phyloP scores from a whole-genome alignment of 1,140 invertebrate species.

The Zaprionus ghesquierei region DNA sequence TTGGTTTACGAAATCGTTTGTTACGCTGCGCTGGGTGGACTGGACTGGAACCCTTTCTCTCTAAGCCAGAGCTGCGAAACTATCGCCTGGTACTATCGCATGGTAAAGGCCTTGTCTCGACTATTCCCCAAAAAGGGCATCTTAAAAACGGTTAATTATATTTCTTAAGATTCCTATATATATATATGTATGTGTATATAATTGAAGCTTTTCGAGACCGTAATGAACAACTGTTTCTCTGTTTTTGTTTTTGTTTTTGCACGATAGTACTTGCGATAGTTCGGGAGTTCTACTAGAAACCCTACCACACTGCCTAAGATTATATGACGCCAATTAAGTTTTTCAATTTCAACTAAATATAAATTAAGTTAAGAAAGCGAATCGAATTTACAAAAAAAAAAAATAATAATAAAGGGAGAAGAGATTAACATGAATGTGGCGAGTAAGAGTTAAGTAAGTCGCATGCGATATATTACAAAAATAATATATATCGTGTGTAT shows the following conservation, averaged over 20 bases:
- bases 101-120: background rate
- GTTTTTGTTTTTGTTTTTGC: background rate
- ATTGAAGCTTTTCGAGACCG: background rate
- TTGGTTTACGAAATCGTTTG: slow-evolving; percentile 45
- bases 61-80: background rate
- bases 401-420: background rate
- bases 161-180: background rate
- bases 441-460: slow-evolving; percentile 36
- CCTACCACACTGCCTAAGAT: slow-evolving; percentile 41
- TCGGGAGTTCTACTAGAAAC: background rate
- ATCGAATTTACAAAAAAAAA: slow-evolving; percentile 10
- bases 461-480: slow-evolving; percentile 17
- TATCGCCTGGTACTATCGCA: background rate
- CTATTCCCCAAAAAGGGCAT: background rate
- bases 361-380: slow-evolving; percentile 12
- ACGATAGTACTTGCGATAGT: background rate
- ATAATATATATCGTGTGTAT: slow-evolving; percentile 26
- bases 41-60: slow-evolving; percentile 40
- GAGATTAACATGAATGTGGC: slow-evolving; percentile 22
- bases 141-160: background rate
- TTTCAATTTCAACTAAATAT: slow-evolving; percentile 28
- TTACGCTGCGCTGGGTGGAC: slow-evolving; percentile 24
- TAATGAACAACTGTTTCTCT: background rate
- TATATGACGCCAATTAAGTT: slow-evolving; percentile 30
- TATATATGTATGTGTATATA: too few species aligned